Base-by-base conservation (phyloP, 2,888 invertebrate genomes). In the Drosophila neutralis region DNA sequence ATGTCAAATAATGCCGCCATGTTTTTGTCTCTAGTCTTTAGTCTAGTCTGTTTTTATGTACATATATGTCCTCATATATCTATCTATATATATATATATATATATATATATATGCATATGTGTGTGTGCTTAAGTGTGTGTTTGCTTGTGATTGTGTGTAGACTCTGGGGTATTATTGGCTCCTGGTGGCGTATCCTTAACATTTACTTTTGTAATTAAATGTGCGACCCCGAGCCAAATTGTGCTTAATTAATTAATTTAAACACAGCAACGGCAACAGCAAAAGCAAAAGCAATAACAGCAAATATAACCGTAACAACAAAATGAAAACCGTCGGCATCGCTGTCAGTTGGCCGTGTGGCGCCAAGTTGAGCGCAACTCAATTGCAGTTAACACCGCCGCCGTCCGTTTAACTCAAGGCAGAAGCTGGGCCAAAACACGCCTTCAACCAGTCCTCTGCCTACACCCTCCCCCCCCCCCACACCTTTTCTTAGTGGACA, bases 231-330 rank as follows among this genome's bases (percentile, higher is more conserved):
- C 69, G 54, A 80, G 66, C 65, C 52, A 85, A 80, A 77, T 69
- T 78, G 70, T 79, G 87, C 78, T 87, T 87, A 87, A 87, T 85
- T 85, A 85, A 85, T 87, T 85, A 85, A 84, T 79, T 81, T 73
- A 83, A 82, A 74, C 48, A 59, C 61, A 69, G 69, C 70, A 68
- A 51, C 51, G 59, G 13, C 52, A 69, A 18, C 31, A 35, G 45
- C 35, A 53, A 40, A 40, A 29, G 33, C 35, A 61, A 18, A 29
- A 57, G 38, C 35, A 56, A 45, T 13, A 29, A 24, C 27, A 31
- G 21, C 11, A 48, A 40, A 36, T n/a, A 15, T 24, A 29, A 31
- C 38, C 27, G 40, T 56, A 21, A n/a, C 51, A 29, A 51, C 27
- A 29, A 51, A 52, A 21, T 24, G 15, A n/a, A 54, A n/a, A 53